Evolutionary conservation across 1,140 invertebrate species (phyloP).

Genomic region (Drosophila lowei): DNA sequence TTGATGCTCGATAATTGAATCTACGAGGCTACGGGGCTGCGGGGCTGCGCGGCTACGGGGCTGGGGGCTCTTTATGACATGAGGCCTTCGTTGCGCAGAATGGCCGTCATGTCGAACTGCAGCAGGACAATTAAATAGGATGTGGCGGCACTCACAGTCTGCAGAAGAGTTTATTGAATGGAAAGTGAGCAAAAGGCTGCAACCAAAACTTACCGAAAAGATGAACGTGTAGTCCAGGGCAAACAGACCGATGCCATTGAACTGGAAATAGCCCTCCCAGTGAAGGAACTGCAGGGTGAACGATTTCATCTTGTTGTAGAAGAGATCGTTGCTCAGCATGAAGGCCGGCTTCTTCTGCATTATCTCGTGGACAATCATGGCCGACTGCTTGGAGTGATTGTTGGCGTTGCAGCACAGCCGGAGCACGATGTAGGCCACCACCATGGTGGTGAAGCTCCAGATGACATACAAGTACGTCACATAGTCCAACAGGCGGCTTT

Average conservation of each 20-base stretch:
- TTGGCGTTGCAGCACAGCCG: conserved; percentile 77
- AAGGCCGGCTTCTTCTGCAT: conserved; percentile 83
- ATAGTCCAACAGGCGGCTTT: conserved; percentile 66
- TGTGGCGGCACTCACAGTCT: conserved; percentile 82
- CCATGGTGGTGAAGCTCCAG: conserved; percentile 76
- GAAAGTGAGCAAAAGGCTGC: background rate
- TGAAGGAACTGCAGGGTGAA: conserved; percentile 81
- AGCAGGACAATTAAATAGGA: conserved; percentile 82
- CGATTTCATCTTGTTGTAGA: conserved; percentile 83
- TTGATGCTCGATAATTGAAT: conserved; percentile 29
- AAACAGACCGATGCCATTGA: conserved; percentile 80
- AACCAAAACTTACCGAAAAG: conserved; percentile 67
- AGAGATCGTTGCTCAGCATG: conserved; percentile 80
- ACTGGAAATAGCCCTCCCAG: conserved; percentile 82
- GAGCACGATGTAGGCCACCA: conserved; percentile 78
- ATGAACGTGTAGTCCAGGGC: conserved; percentile 82
- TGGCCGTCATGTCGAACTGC: conserved; percentile 82
- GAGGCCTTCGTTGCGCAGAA: conserved; percentile 71
- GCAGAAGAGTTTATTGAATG: conserved; percentile 17
- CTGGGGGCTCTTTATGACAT: conserved; percentile 40
- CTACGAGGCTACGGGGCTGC: background rate
- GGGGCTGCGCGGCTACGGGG: too few relatives aligned
- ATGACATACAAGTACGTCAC: conserved; percentile 71
- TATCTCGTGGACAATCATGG: conserved; percentile 82
- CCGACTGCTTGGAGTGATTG: conserved; percentile 78